Evolutionary conservation across 2,888 invertebrate genomes (phyloP).

Genomic region (Rhagium mordax): DNA sequence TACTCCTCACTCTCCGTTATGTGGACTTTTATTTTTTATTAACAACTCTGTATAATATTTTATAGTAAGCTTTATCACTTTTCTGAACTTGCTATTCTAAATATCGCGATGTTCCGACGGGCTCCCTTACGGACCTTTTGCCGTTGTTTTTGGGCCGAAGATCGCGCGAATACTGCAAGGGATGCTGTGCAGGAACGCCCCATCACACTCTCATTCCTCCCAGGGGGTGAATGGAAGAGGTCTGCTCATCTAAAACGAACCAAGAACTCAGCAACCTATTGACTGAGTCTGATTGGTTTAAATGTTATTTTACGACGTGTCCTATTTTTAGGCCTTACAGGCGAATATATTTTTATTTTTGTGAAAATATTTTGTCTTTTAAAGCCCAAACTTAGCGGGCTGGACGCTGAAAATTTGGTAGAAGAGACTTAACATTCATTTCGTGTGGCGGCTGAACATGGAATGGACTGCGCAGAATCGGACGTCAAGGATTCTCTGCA

Average conservation of each 20-base stretch:
- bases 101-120: conserved; percentile 1
- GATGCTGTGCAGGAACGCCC: conserved; percentile 62
- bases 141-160: conserved; percentile 56
- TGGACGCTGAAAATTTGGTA: not conserved
- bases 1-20: not conserved
- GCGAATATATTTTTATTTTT: not conserved
- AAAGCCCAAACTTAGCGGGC: not conserved
- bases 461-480: conserved; percentile 25
- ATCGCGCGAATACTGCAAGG: conserved; percentile 66
- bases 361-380: not conserved
- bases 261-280: not conserved
- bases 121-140: conserved; percentile 30
- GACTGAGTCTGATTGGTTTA: not conserved
- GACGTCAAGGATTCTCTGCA: not conserved
- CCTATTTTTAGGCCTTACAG: not conserved
- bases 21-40: not conserved
- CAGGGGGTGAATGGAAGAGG: conserved; percentile 24
- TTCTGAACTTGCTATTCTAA: not conserved
- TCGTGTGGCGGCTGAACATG: not conserved
- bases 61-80: conserved; percentile 11
- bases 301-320: not conserved
- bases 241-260: conserved; percentile 8
- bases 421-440: not conserved
- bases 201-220: conserved; percentile 47
- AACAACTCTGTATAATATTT: not conserved